phyloP scores from a whole-genome alignment of 2,797 vertebrate species.

The Peromyscus nudipes region DNA sequence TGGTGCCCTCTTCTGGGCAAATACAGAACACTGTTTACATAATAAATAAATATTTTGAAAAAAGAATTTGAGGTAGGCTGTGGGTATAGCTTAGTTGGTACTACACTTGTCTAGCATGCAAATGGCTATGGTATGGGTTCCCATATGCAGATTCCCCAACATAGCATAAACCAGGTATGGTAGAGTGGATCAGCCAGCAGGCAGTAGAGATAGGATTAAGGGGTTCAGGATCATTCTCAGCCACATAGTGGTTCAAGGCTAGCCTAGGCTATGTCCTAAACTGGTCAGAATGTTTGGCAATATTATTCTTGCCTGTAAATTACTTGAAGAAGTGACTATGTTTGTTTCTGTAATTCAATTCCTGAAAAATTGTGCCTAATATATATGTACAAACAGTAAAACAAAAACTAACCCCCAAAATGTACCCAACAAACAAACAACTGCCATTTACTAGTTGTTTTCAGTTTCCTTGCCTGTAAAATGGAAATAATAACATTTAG shows the following conservation, averaged over 20 bases:
- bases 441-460: slow-evolving; percentile 20
- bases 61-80: neutral
- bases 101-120: neutral
- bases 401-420: neutral
- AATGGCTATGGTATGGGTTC: neutral
- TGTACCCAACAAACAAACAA: neutral
- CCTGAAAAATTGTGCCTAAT: neutral
- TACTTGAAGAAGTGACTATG: neutral
- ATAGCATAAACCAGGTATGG: neutral
- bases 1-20: too few relatives aligned
- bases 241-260: neutral
- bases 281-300: neutral
- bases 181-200: neutral
- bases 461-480: slow-evolving; percentile 45
- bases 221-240: neutral
- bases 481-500: neutral
- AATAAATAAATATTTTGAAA: too few relatives aligned
- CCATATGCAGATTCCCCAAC: neutral
- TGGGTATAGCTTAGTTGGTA: neutral
- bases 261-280: neutral
- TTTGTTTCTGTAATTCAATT: neutral
- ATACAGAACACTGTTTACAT: too few relatives aligned
- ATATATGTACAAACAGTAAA: neutral
- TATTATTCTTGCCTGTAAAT: neutral
- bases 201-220: neutral